A percentile compares a stretch with the other conserved stretches of the same genome.
These are phyloP conservation scores for Thecophora atra DNA, from an alignment of 2,888 invertebrate species.

Conservation along the genomic window DNA sequence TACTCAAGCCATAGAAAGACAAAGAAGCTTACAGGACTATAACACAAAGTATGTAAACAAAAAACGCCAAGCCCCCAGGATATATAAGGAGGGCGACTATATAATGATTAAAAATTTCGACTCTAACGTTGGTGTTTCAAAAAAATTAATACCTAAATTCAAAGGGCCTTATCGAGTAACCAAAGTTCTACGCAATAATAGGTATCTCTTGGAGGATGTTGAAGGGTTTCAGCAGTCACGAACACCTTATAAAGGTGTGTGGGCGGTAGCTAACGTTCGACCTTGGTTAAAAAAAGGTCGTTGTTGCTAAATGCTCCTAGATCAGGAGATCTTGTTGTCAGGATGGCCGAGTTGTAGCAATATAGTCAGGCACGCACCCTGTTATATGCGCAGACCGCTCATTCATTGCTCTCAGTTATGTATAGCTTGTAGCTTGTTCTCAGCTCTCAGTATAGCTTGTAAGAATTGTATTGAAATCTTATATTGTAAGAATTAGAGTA, in stretches of 20 bases:
- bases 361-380: too few species aligned
- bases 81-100: conserved; percentile 21
- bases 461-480: too few species aligned
- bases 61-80: conserved; percentile 18
- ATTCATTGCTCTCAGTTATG: too few species aligned
- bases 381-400: too few species aligned
- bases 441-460: too few species aligned
- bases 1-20: neutral
- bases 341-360: conserved; percentile 21
- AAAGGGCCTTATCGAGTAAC: conserved; percentile 34
- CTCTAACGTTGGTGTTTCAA: conserved; percentile 27
- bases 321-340: conserved; percentile 27
- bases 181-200: conserved; percentile 36
- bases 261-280: conserved; percentile 34
- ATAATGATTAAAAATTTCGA: conserved; percentile 39
- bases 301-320: neutral
- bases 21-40: conserved; percentile 26
- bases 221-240: conserved; percentile 39
- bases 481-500: too few species aligned
- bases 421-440: too few species aligned
- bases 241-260: conserved; percentile 37
- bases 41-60: conserved; percentile 34
- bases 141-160: conserved; percentile 37
- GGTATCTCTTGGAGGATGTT: conserved; percentile 37
- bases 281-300: conserved; percentile 33